These are phyloP conservation scores for Chitala chitala DNA, from an alignment of 2,113 vertebrate species.

Conservation along the genomic window DNA sequence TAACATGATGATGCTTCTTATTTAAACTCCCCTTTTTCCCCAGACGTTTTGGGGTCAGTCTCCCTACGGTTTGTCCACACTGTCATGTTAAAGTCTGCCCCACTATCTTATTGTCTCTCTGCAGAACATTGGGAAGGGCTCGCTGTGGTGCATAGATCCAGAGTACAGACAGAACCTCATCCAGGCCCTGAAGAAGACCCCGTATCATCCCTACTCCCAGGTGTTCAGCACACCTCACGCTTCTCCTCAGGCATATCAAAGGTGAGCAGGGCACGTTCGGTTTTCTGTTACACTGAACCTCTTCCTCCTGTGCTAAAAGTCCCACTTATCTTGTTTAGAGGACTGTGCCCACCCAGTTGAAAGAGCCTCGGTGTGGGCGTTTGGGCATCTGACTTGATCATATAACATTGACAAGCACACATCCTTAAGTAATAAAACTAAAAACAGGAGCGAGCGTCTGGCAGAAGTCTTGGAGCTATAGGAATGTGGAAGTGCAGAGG, in stretches of 20 bases:
- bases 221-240: slow-evolving; percentile 81
- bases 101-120: slow-evolving; percentile 37
- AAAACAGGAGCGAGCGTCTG: no score
- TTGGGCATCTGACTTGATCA: no score
- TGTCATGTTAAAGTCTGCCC: slow-evolving; percentile 10
- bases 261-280: slow-evolving; percentile 63
- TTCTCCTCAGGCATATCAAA: slow-evolving; percentile 91
- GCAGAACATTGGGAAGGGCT: slow-evolving; percentile 98
- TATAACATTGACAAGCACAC: no score
- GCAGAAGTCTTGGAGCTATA: no score
- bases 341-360: not conserved
- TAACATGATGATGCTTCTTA: no score
- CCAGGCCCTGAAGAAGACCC: slow-evolving; percentile 99
- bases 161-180: slow-evolving; percentile 99
- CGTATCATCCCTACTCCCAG: slow-evolving; percentile 90
- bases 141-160: slow-evolving; percentile 98
- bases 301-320: not conserved
- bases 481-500: no score
- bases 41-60: no score
- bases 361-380: no score
- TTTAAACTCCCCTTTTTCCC: no score
- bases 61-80: not conserved
- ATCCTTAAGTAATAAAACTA: no score
- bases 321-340: not conserved
- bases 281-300: slow-evolving; percentile 13